Evolutionary conservation across 1,140 invertebrate species (phyloP), one percentile per base, ranked within the genome.

Genomic region (Dendroctonus ponderosae): DNA sequence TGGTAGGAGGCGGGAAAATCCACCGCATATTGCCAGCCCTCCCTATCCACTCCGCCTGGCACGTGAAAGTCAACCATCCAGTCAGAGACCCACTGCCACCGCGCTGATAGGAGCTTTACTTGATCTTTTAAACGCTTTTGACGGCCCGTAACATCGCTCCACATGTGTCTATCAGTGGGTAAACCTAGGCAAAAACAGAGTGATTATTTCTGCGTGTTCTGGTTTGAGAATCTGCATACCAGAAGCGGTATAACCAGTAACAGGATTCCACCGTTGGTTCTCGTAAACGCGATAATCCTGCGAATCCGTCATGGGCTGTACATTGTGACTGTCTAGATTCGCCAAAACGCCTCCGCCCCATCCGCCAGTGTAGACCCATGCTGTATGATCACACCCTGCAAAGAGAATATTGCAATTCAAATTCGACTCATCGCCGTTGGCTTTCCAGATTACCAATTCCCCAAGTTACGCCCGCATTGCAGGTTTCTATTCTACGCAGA

Each of bases 21-120:
- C 3, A 91, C 89, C 3, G 93, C 92, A 81, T 96, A 96, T 77
- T 96, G 94, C 94, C 94, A 97, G 3, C 94, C 94, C 71, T 96
- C 91, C 62, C 85, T 84, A 79, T 96, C 93, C 1, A 92, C 91
- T 1, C 93, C 93, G n/a, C 91, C 92, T 2, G 90, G 89, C 41
- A 90, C 89, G 76, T 90, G 88, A 76, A 91, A 96, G 79, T 96
- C 93, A 8, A 95, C 84, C 69, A 89, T 85, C 94, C 94, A 96
- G 76, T 96, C 93, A 6, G 91, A 90, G 51, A 91, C 88, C 94
- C 94, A 97, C 72, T 91, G 88, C 91, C 93, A 97, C 73, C 92
- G 89, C 69, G 86, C 86, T 26, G 91, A 94, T 0, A 93, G 82
- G 26, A 96, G 81, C 79, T 92, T 92, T 0, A 91, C 91, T 71